Conservation (phyloP, 2,113 vertebrate species). For the Romanogobio albipinnatus region DNA sequence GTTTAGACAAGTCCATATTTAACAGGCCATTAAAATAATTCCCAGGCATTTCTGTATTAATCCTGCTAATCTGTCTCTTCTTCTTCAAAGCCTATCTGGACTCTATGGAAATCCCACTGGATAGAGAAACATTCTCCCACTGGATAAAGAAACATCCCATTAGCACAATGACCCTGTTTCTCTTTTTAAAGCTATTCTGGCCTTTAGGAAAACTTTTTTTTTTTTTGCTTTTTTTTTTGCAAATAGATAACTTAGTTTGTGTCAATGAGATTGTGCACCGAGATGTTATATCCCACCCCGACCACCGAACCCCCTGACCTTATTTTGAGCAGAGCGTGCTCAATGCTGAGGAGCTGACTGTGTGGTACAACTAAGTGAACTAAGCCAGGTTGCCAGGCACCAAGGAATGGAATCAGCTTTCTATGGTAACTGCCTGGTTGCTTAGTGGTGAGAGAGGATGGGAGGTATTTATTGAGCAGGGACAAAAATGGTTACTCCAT, state of each 20-base stretch:
- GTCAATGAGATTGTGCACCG: neutral
- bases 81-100: conserved; percentile 57
- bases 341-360: conserved; percentile 39
- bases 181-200: conserved; percentile 3
- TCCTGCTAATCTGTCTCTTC: conserved; percentile 50
- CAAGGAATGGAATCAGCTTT: conserved; percentile 47
- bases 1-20: neutral
- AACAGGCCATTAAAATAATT: neutral
- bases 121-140: conserved; percentile 14
- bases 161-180: conserved; percentile 11
- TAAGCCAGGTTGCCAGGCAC: conserved; percentile 50
- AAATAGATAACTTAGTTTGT: conserved; percentile 29
- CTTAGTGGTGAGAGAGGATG: conserved; percentile 43
- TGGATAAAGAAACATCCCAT: conserved; percentile 2
- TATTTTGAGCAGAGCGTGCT: conserved; percentile 22
- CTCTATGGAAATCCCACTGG: neutral
- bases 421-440: conserved; percentile 53
- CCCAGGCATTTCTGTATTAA: conserved; percentile 19
- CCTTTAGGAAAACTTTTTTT: neutral
- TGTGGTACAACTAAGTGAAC: conserved; percentile 42
- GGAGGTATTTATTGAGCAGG: conserved; percentile 44
- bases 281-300: conserved; percentile 39
- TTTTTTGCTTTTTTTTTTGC: neutral
- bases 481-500: conserved; percentile 41
- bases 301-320: conserved; percentile 41